A percentile compares a stretch with the other conserved stretches of the same genome.
These are phyloP conservation scores for Leguminivora glycinivorella DNA, from an alignment of 1,140 invertebrate genomes.

Conservation along the genomic window DNA sequence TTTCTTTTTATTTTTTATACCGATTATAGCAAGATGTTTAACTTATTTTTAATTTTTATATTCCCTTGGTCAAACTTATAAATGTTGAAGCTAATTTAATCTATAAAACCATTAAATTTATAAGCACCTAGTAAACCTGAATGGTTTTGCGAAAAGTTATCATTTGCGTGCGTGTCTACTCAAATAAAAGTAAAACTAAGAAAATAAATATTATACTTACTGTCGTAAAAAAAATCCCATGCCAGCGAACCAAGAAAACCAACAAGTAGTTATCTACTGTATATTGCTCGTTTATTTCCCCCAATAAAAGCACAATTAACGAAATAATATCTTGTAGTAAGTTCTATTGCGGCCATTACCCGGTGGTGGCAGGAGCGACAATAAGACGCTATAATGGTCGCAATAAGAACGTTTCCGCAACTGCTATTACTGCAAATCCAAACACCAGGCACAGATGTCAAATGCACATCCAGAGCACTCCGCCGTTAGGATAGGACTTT, in stretches of 20 bases:
- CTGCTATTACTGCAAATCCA: slow-evolving; percentile 63
- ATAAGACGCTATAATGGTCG: slow-evolving; percentile 62
- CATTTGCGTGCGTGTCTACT: too few species aligned
- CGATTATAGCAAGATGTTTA: too few species aligned
- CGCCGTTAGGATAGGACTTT: not conserved
- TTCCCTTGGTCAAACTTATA: too few species aligned
- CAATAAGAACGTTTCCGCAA: slow-evolving; percentile 63
- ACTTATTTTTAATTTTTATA: too few species aligned
- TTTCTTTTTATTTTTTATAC: too few species aligned
- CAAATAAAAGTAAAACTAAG: too few species aligned
- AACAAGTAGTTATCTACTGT: not conserved
- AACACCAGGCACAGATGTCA: slow-evolving; percentile 40
- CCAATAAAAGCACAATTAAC: slow-evolving; percentile 64
- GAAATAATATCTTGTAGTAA: slow-evolving; percentile 59
- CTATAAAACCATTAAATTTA: too few species aligned
- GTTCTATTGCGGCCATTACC: slow-evolving; percentile 49
- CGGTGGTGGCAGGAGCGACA: slow-evolving; percentile 45
- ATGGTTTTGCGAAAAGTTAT: too few species aligned
- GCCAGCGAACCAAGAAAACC: not conserved
- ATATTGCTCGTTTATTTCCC: slow-evolving; percentile 3
- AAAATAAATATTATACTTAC: too few species aligned
- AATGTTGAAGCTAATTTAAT: too few species aligned
- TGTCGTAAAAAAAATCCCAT: too few species aligned
- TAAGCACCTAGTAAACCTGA: too few species aligned
- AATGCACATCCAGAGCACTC: not conserved